phyloP scores from a whole-genome alignment of 2,113 vertebrate species.

The Petrocephalus microphthalmus region DNA sequence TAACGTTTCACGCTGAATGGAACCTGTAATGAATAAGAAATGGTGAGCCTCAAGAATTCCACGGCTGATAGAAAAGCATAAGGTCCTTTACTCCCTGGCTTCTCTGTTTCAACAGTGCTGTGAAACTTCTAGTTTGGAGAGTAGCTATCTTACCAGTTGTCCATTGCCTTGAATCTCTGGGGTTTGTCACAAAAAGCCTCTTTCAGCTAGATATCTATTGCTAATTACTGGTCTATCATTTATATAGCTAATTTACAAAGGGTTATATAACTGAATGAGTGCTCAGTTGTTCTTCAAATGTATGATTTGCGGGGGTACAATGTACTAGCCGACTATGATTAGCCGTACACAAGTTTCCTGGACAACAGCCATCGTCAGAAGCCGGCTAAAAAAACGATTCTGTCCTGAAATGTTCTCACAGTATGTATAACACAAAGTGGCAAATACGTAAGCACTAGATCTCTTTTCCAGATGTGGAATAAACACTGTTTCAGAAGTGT shows the following conservation, averaged over 20 bases:
- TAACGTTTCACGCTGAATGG: constrained; percentile 10
- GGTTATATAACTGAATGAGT: background rate
- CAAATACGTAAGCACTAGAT: background rate
- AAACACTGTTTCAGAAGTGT: background rate
- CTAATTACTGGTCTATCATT: background rate
- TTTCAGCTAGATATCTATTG: background rate
- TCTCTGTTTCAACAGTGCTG: background rate
- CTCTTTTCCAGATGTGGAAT: background rate
- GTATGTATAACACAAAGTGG: background rate
- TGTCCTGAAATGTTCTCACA: background rate
- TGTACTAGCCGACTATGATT: background rate
- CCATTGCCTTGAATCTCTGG: background rate
- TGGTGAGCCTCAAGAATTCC: background rate
- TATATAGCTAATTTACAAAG: background rate
- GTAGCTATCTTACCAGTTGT: background rate
- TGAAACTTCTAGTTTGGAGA: background rate
- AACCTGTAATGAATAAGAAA: constrained; percentile 18
- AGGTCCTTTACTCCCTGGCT: background rate
- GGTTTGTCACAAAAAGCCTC: background rate
- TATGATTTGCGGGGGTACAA: background rate
- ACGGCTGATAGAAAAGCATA: background rate
- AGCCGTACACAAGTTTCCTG: background rate
- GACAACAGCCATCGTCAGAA: background rate
- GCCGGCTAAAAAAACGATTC: background rate
- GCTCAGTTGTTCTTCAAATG: background rate